Evolutionary conservation across 2,797 vertebrate species (phyloP), one percentile per base, ranked within the genome.

Genomic region (Alauda arvensis): DNA sequence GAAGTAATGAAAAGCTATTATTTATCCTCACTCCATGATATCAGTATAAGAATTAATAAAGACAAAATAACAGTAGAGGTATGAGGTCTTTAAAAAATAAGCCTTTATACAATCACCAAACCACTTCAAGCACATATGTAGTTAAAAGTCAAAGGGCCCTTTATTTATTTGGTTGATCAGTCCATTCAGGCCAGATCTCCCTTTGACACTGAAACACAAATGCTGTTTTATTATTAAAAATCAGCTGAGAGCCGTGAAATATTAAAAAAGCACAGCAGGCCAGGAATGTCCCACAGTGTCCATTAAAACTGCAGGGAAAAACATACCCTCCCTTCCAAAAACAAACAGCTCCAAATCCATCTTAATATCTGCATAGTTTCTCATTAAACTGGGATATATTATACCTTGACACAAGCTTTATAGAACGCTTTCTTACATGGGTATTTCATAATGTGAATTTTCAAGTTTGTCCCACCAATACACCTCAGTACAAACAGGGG

Each of bases 121-220:
- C 20, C 10, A 26, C 37, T 42, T 3, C 63, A 74, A 84, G 34
- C 18, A 85, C 15, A 52, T 77, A 51, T 25, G n/a, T 60, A 72
- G 40, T 83, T 82, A 78, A 45, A 94, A 79, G 51, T 55, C 2
- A 3, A 91, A 90, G 20, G 18, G 11, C 31, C 5, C 8, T 85
- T 83, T 81, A 63, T 69, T 92, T 90, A 37, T 85, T 78, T 81
- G 29, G 62, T 76, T 83, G 42, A 74, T 89, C 52, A 57, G 28
- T 88, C 75, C 56, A 60, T 87, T 82, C 3, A 7, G 77, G 69
- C 37, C 75, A 79, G 29, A 87, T 92, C 65, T 91, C 53, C 43
- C 55, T 81, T 56, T 86, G 71, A 70, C 43, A 74, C 6, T 82
- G 75, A 74, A 90, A 31, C 21, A 70, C 53, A 88, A 71, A 82